Conservation (phyloP, 64 coral and sea anemone species). For the Montipora foliosa region DNA sequence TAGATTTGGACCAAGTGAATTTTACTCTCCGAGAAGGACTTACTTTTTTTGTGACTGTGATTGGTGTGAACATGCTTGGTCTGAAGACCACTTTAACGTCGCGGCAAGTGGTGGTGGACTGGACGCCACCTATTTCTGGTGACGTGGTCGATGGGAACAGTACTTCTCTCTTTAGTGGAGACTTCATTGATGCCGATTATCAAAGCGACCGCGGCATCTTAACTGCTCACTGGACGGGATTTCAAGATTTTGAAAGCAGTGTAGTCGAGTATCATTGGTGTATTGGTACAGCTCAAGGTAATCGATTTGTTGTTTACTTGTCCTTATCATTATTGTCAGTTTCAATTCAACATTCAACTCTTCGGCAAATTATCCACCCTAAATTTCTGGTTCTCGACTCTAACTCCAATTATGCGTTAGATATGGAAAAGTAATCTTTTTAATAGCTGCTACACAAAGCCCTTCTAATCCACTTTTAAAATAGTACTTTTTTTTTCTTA, state of each 20-base stretch:
- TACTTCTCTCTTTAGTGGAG: slow-evolving; percentile 1
- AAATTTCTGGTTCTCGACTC: too few relatives aligned
- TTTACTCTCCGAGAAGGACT: too few relatives aligned
- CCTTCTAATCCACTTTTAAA: too few relatives aligned
- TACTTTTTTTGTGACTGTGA: too few relatives aligned
- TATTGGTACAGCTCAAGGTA: slow-evolving; percentile 77
- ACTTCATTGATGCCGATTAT: slow-evolving; percentile 73
- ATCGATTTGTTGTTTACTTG: background rate
- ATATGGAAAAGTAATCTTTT: background rate
- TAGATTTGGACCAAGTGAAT: too few relatives aligned
- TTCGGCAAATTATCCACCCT: too few relatives aligned
- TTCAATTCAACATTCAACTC: too few relatives aligned
- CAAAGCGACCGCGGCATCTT: slow-evolving; percentile 44
- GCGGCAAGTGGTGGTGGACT: slow-evolving; percentile 70
- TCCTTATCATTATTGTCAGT: too few relatives aligned
- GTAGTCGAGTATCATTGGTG: slow-evolving; percentile 90
- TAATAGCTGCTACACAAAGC: too few relatives aligned
- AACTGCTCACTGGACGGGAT: slow-evolving; percentile 83
- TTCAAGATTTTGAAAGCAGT: slow-evolving; percentile 77
- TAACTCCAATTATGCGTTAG: background rate
- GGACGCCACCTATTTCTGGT: slow-evolving; percentile 15
- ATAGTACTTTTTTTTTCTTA: too few relatives aligned
- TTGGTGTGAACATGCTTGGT: too few relatives aligned
- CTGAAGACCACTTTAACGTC: too few relatives aligned
- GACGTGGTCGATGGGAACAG: slow-evolving; percentile 74